Conservation (phyloP, 2,113 vertebrate genomes). For the Peromyscus leucopus region DNA sequence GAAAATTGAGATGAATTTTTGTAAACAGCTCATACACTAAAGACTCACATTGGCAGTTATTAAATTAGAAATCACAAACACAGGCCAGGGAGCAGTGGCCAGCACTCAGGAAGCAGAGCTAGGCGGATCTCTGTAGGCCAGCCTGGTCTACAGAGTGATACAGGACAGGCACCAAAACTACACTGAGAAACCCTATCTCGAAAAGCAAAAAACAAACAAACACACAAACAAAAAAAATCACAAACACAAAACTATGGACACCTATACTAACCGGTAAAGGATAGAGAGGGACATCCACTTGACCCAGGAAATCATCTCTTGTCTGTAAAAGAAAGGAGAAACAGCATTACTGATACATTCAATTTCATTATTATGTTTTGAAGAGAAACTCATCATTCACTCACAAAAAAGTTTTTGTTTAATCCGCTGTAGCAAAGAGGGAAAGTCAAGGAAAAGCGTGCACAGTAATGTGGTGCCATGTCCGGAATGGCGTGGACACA, state of each 20-base stretch:
- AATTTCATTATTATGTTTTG: neutral
- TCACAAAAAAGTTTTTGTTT: neutral
- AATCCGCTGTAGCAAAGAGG: neutral
- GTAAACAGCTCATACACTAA: neutral
- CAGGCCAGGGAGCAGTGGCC: no score
- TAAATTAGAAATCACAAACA: neutral
- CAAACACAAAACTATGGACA: neutral
- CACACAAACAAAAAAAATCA: neutral
- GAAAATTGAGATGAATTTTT: slow-evolving; percentile 36
- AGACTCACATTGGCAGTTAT: neutral
- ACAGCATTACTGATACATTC: slow-evolving; percentile 45
- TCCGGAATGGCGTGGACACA: neutral
- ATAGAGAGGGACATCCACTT: slow-evolving; percentile 97
- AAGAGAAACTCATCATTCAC: neutral
- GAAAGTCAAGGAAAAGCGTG: neutral
- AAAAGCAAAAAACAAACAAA: no score
- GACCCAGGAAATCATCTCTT: slow-evolving; percentile 98
- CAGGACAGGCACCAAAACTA: no score
- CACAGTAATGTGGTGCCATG: neutral
- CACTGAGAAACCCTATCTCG: no score
- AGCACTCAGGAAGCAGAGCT: no score
- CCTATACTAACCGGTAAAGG: slow-evolving; percentile 95
- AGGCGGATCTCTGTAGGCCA: no score
- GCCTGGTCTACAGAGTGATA: no score
- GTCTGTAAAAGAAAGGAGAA: slow-evolving; percentile 88